Conservation (phyloP, 2,888 invertebrate species). For the Tridacna crocea region DNA sequence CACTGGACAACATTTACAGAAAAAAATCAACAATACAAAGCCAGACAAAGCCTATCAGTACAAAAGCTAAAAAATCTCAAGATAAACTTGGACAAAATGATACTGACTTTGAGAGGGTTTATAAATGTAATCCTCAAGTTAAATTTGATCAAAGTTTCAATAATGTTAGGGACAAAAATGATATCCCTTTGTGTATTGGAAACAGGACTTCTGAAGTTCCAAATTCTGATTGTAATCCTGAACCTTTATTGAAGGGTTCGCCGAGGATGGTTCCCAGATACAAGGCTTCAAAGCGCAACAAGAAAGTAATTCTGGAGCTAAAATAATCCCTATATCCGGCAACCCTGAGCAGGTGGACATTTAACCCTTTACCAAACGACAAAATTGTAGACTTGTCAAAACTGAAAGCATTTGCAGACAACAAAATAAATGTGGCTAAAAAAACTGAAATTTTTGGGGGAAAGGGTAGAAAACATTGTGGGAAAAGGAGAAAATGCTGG, state of each 20-base stretch:
- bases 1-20: not conserved
- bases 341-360: too few relatives aligned
- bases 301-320: too few relatives aligned
- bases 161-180: not conserved
- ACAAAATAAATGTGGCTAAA: too few relatives aligned
- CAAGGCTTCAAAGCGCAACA: too few relatives aligned
- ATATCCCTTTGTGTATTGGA: not conserved
- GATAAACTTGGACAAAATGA: not conserved
- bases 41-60: not conserved
- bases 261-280: too few relatives aligned
- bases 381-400: too few relatives aligned
- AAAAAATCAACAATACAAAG: not conserved
- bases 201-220: not conserved
- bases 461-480: not conserved
- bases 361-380: too few relatives aligned
- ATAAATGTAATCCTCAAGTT: slow-evolving; percentile 1
- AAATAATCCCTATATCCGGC: too few relatives aligned
- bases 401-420: too few relatives aligned
- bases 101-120: not conserved
- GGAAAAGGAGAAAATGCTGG: slow-evolving; percentile 1
- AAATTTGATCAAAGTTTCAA: slow-evolving; percentile 1
- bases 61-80: not conserved
- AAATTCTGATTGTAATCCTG: too few relatives aligned
- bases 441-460: too few relatives aligned
- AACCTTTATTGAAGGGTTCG: too few relatives aligned